These are phyloP conservation scores for Sesamia nonagrioides DNA, from an alignment of 1,140 invertebrate genomes.

Conservation along the genomic window DNA sequence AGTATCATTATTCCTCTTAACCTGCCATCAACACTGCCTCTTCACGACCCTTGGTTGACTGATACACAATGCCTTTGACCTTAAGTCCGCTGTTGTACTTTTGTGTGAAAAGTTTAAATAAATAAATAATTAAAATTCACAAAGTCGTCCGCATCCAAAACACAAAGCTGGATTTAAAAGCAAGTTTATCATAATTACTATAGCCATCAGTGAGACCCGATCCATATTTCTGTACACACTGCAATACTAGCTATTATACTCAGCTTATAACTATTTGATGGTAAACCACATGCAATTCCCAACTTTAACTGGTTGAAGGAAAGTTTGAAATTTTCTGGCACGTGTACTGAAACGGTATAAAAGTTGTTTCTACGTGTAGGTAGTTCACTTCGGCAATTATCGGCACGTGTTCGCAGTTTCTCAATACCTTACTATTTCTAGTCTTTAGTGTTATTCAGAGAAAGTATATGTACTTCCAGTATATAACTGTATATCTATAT, in stretches of 20 bases:
- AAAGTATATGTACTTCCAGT: conserved; percentile 33
- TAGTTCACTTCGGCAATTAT: conserved; percentile 55
- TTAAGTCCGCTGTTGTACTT: too few relatives aligned
- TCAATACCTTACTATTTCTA: conserved; percentile 54
- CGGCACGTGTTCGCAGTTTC: conserved; percentile 55
- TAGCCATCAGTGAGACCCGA: background rate
- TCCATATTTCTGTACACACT: conserved; percentile 37
- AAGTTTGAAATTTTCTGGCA: conserved; percentile 24
- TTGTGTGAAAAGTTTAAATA: too few relatives aligned
- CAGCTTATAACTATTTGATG: conserved; percentile 36
- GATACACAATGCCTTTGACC: too few relatives aligned
- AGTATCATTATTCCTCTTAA: too few relatives aligned
- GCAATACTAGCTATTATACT: conserved; percentile 34
- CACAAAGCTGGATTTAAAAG: background rate
- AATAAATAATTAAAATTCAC: too few relatives aligned
- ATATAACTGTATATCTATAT: background rate
- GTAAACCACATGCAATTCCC: background rate
- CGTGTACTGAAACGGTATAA: conserved; percentile 30
- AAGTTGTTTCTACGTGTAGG: conserved; percentile 48
- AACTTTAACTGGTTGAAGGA: background rate
- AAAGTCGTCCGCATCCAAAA: background rate
- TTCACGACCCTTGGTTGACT: too few relatives aligned
- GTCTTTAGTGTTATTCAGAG: conserved; percentile 39
- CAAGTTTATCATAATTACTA: background rate
- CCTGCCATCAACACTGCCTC: too few relatives aligned